A percentile compares a stretch with the other conserved stretches of the same genome.
These are phyloP conservation scores for Umimayanthus kanabou DNA, from an alignment of 92 coral and sea anemone species.

Conservation along the genomic window DNA sequence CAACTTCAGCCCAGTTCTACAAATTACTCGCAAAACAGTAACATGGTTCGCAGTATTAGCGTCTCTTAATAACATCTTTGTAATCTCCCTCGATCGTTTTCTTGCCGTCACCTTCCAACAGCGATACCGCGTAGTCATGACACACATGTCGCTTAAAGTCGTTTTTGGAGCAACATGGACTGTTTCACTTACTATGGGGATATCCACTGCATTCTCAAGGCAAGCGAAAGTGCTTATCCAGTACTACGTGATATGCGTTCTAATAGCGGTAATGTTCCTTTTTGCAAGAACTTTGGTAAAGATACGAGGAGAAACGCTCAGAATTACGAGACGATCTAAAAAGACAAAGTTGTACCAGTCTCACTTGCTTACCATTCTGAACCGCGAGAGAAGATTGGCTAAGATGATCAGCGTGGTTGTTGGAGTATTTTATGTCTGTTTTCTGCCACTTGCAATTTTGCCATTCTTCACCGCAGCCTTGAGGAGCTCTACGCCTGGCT, in stretches of 20 bases:
- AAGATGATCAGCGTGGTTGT: slow-evolving; percentile 68
- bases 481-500: slow-evolving; percentile 32
- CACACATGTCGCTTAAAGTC: slow-evolving; percentile 45
- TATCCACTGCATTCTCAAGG: slow-evolving; percentile 59
- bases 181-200: slow-evolving; percentile 64
- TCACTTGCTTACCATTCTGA: slow-evolving; percentile 44
- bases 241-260: slow-evolving; percentile 68
- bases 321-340: slow-evolving; percentile 34
- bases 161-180: slow-evolving; percentile 67
- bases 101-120: slow-evolving; percentile 66
- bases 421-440: slow-evolving; percentile 76
- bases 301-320: slow-evolving; percentile 55
- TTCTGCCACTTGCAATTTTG: slow-evolving; percentile 63
- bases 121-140: slow-evolving; percentile 65
- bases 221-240: slow-evolving; percentile 64
- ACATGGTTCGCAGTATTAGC: slow-evolving; percentile 78
- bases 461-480: slow-evolving; percentile 59
- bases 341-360: slow-evolving; percentile 19
- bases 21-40: slow-evolving; percentile 52
- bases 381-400: slow-evolving; percentile 69
- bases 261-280: slow-evolving; percentile 52
- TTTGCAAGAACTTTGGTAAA: slow-evolving; percentile 60
- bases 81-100: slow-evolving; percentile 83
- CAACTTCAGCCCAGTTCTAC: slow-evolving; percentile 3
- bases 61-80: slow-evolving; percentile 66